Conservation (phyloP, 2,888 invertebrate genomes). For the Schrankia costaestrigalis region DNA sequence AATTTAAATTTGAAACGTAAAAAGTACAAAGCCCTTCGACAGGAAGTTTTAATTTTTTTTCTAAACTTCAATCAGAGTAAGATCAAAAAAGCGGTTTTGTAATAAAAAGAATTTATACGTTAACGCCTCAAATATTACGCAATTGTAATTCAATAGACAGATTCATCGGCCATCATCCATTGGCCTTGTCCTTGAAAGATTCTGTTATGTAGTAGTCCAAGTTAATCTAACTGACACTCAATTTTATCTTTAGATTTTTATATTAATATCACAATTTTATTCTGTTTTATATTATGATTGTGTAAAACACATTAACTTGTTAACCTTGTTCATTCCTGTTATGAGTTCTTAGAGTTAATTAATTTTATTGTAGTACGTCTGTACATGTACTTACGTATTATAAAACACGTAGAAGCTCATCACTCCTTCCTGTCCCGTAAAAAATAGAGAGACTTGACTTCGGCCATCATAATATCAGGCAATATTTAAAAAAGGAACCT, state of each 20-base stretch:
- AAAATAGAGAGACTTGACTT: too few relatives aligned
- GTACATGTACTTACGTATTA: too few relatives aligned
- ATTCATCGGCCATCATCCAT: constrained; percentile 20
- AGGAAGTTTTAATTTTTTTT: constrained; percentile 7
- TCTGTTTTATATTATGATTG: too few relatives aligned
- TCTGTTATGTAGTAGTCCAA: constrained; percentile 12
- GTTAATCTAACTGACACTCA: constrained; percentile 1
- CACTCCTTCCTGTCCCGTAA: too few relatives aligned
- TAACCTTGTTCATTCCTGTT: too few relatives aligned
- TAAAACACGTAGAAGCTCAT: too few relatives aligned
- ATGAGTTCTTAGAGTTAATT: too few relatives aligned
- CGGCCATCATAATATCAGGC: too few relatives aligned
- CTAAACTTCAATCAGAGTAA: constrained; percentile 1
- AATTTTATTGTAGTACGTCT: too few relatives aligned
- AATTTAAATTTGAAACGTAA: not conserved
- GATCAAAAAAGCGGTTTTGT: constrained; percentile 7
- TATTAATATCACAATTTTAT: too few relatives aligned
- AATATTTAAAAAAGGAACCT: too few relatives aligned
- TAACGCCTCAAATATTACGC: constrained; percentile 22
- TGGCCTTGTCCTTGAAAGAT: constrained; percentile 27
- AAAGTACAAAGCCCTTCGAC: constrained; percentile 4
- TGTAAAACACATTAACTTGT: too few relatives aligned
- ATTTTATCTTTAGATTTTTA: not conserved
- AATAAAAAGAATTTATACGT: constrained; percentile 15
- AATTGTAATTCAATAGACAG: constrained; percentile 29